A percentile compares a stretch with the other conserved stretches of the same genome.
Evolutionary conservation across 2,797 vertebrate genomes (phyloP).

Genomic region (Rhynchonycteris naso): DNA sequence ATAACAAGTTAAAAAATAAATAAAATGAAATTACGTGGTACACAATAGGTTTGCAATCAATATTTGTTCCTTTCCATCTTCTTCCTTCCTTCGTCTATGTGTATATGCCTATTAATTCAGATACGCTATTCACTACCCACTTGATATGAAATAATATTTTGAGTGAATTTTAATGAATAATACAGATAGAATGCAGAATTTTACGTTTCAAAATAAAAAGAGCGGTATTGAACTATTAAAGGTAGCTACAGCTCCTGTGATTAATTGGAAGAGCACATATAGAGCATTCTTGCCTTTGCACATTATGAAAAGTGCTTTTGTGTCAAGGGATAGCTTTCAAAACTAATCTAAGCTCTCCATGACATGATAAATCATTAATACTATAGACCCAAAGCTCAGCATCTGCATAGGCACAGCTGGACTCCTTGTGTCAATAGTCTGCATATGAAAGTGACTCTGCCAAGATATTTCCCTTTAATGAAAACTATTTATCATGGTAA

Average conservation of each 20-base stretch:
- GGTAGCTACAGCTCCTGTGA: conserved; percentile 68
- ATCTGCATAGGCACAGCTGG: conserved; percentile 83
- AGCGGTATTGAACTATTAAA: conserved; percentile 71
- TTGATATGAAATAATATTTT: conserved; percentile 51
- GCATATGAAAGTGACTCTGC: conserved; percentile 85
- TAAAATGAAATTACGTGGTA: neutral
- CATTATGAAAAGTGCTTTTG: conserved; percentile 79
- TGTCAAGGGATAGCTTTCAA: conserved; percentile 82
- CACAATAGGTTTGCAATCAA: neutral
- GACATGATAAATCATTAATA: conserved; percentile 86
- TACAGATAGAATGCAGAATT: conserved; percentile 64
- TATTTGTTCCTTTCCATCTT: neutral
- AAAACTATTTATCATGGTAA: conserved; percentile 86
- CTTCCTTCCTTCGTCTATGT: neutral
- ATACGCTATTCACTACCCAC: neutral
- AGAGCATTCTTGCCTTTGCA: conserved; percentile 51
- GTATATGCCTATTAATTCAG: neutral
- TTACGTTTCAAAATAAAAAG: conserved; percentile 68
- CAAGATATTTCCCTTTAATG: conserved; percentile 85
- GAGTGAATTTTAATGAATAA: conserved; percentile 69
- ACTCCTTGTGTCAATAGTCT: conserved; percentile 82
- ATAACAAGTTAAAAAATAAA: too few species aligned
- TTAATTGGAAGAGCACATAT: conserved; percentile 66
- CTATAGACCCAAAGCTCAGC: conserved; percentile 82
- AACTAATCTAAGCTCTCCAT: conserved; percentile 83